Base-by-base conservation (phyloP, 2,888 invertebrate genomes). In the Eudemis profundana region DNA sequence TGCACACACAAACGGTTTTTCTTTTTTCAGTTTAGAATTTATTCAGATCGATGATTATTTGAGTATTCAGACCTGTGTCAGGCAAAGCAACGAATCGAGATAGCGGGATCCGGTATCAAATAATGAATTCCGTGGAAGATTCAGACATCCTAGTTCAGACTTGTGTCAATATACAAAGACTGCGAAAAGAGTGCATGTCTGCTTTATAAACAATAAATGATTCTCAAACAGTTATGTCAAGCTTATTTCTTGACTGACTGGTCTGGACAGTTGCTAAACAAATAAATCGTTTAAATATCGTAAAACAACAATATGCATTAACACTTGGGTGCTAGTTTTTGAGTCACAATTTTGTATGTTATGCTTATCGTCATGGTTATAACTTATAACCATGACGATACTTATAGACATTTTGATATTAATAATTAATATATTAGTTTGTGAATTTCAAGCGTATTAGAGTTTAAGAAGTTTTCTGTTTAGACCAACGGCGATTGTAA, bases 261-360 rank as follows among this genome's bases (percentile, higher is more conserved):
- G 29, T 40, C 46, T 57, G 36, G n/a, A 65, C 65, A 53, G 51
- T 53, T 47, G n/a, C 40, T 53, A 60, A 65, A 47, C 51, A 60
- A 65, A 64, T 59, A 44, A 46, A 29, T 65, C 44, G 50, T 53
- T 51, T 53, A 46, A 38, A 46, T 53, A 60, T 60, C 47, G 51
- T 65, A 53, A 60, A 46, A 51, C 44, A 51, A 44, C 36, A 19
- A 62, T 40, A 29, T 60, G 59, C 46, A 60, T 53, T 46, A 47
- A 65, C 65, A 60, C 53, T 36, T 65, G 19, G 67, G 68, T 69
- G 68, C 68, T 69, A 69, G 38, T 46, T 66, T 61, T 68, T 40
- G 49, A 62, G 63, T 61, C 62, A 57, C 42, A 56, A 56, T 63
- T 68, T 64, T 53, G 33, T 27, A 38, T 15, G 17, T 38, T 36